Base-by-base conservation (phyloP, 2,797 vertebrate genomes). In the Ammospiza maritima region DNA sequence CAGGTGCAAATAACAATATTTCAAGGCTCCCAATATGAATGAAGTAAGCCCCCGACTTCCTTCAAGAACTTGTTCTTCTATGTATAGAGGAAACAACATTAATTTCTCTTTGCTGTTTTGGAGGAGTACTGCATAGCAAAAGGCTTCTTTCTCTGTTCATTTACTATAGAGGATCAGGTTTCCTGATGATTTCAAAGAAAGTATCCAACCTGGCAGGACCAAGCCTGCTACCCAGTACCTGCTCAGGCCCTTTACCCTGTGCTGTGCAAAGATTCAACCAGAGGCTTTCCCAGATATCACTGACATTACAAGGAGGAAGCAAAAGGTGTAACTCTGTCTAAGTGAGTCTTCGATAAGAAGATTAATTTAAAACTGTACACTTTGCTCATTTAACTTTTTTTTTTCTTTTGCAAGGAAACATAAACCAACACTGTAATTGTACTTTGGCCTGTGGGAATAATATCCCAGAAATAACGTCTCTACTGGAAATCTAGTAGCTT, bases 381-480 rank as follows among this genome's bases (percentile, higher is more conserved):
- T 94, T 92, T 62, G 11, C 45, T 92, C 67, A 71, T 83, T 95
- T 87, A 70, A 34, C 8, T 66, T 56, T 66, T 72, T 22, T 62
- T 62, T 38, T 56, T 58, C 19, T 60, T 69, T 42, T 42, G 4
- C 42, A 69, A 91, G 81, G 74, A 95, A 95, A 79, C 21, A 45
- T 90, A 85, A 92, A 92, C 85, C 2, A 2, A 42, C 38, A 32
- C 57, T 77, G 16, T 92, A 96, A 96, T 95, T 94, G 56, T 76
- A 62, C 74, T 94, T 84, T 90, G 71, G 93, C 95, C 93, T 92
- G 67, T 94, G 92, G 94, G 90, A 96, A 89, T 81, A 91, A 66
- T 84, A 95, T 89, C 62, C 50, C 67, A 89, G 74, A 83, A 94
- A 80, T 62, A 95, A 93, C 2, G 27, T 62, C 71, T 92, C 50